Evolutionary conservation across 2,113 vertebrate genomes (phyloP), one percentile per base, ranked within the genome.

Genomic region (Vidua macroura): DNA sequence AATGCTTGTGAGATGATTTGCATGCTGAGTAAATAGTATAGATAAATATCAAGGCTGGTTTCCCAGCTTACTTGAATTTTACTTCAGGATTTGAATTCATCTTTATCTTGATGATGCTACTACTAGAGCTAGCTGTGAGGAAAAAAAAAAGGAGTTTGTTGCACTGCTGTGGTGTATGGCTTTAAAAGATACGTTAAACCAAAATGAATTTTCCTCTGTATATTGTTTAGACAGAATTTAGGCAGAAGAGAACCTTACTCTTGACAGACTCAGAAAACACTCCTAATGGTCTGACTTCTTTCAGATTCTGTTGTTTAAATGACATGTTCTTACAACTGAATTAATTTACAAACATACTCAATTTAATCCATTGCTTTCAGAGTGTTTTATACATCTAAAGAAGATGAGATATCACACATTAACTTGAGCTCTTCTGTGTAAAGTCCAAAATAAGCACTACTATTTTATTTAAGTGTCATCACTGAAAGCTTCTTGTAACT

Each of bases 81-180:
- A 31, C 2, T 70, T 3, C 24, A 43, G 28, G 27, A 75, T 67
- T 18, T 82, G 3, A 49, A 58, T 44, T 83, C 56, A 7, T 70
- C 25, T 60, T 33, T 75, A 37, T 52, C 4, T n/a, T 88, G 11
- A 4, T 62, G n/a, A 24, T 78, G 14, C 1, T 75, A 13, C 31
- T 58, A 18, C 59, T 35, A 66, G 15, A 60, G 24, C 43, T 24
- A 66, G 25, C 7, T 55, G 55, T 5, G 16, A 31, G 3, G 5
- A 11, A 63, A 59, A 58, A 49, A 56, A 23, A 2, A 43, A 28
- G 1, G 9, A 58, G 3, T 33, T 82, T 0, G 1, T n/a, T 63
- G 56, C 11, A 31, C 15, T 74, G 2, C 33, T 79, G 4, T 7
- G 8, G 8, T 44, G 6, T 44, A 48, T 4, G 5, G 3, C 15